Conservation (phyloP, 2,113 vertebrate genomes). For the Alectura lathami region DNA sequence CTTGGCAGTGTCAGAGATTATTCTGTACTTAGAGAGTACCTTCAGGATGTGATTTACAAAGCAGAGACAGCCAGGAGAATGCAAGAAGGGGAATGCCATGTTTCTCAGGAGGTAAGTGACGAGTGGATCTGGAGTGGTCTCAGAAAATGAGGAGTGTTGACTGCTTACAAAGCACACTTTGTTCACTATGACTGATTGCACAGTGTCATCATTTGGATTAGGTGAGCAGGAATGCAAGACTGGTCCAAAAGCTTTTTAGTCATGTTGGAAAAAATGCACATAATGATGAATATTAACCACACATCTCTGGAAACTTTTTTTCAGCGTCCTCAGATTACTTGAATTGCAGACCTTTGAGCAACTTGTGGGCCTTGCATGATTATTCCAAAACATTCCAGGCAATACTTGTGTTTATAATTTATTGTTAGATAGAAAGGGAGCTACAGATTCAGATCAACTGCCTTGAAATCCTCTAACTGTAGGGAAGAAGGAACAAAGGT, state of each 20-base stretch:
- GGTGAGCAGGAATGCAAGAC: constrained; percentile 39
- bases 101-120: constrained; percentile 1
- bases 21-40: background rate
- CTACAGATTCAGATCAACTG: constrained; percentile 5
- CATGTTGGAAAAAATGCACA: constrained; percentile 56
- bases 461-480: background rate
- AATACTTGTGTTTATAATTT: constrained; percentile 38
- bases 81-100: background rate
- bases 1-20: background rate
- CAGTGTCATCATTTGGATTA: constrained; percentile 21
- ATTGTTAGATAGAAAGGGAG: constrained; percentile 35
- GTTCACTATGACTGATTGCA: background rate
- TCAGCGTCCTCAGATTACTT: constrained; percentile 29
- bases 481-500: background rate
- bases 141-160: constrained; percentile 25
- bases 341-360: constrained; percentile 47
- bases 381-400: constrained; percentile 33
- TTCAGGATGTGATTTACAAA: background rate
- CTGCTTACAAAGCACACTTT: constrained; percentile 11
- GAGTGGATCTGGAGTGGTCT: background rate
- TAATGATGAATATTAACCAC: constrained; percentile 54
- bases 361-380: constrained; percentile 32
- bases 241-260: constrained; percentile 32
- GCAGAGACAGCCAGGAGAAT: background rate
- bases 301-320: constrained; percentile 52